A percentile compares a stretch with the other conserved stretches of the same genome.
Evolutionary conservation across 1,140 invertebrate species (phyloP).

Genomic region (Dendroctonus valens): DNA sequence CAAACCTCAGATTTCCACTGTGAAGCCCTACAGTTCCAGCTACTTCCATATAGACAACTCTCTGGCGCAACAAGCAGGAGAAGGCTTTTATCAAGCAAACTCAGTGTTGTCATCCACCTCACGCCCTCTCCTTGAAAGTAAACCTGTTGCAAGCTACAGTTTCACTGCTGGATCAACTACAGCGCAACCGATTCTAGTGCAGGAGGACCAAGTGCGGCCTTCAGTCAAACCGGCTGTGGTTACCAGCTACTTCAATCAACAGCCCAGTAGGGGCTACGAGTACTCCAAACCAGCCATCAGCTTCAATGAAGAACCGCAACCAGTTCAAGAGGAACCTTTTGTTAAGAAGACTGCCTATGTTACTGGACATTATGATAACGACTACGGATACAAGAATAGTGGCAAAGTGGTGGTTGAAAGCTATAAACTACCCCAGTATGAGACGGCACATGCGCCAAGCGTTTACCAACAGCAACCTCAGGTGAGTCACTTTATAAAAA

Average conservation of each 20-base stretch:
- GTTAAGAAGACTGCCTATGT: slow-evolving; percentile 54
- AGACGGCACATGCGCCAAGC: slow-evolving; percentile 17
- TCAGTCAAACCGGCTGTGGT: slow-evolving; percentile 30
- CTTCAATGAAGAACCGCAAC: slow-evolving; percentile 50
- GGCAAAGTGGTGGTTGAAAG: slow-evolving; percentile 28
- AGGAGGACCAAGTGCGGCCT: no score
- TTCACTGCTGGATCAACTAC: not conserved
- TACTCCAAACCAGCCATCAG: slow-evolving; percentile 52
- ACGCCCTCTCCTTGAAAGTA: no score
- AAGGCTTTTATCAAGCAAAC: no score
- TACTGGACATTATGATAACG: slow-evolving; percentile 44
- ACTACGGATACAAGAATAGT: slow-evolving; percentile 1
- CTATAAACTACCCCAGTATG: slow-evolving; percentile 30
- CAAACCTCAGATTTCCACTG: no score
- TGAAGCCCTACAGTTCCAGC: no score
- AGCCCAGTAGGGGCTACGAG: slow-evolving; percentile 47
- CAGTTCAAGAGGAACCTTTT: slow-evolving; percentile 52
- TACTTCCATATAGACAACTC: no score
- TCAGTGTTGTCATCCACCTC: no score
- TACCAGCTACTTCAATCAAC: slow-evolving; percentile 32
- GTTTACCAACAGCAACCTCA: slow-evolving; percentile 23
- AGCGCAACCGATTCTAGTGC: not conserved
- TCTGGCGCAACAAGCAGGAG: no score
- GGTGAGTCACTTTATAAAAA: not conserved
- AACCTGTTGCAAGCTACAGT: not conserved